These are phyloP conservation scores for Andrena dorsata DNA, from an alignment of 2,888 invertebrate genomes.

Conservation along the genomic window DNA sequence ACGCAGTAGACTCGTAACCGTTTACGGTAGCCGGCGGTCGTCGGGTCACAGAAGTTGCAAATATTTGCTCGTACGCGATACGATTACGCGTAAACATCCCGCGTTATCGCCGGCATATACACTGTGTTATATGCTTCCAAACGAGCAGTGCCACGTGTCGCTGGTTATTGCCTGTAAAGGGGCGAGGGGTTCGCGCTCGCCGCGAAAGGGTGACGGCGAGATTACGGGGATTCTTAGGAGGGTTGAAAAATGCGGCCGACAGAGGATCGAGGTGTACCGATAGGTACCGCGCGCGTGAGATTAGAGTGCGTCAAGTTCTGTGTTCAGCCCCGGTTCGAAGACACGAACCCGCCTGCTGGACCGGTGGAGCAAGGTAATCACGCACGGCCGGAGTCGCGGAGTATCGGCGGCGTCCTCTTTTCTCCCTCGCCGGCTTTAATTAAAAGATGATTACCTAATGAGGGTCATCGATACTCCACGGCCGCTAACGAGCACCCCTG, in stretches of 20 bases:
- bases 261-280: conserved; percentile 24
- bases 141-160: conserved; percentile 8
- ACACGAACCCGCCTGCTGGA: conserved; percentile 55
- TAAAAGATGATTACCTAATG: conserved; percentile 79
- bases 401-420: conserved; percentile 55
- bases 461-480: conserved; percentile 73
- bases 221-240: neutral
- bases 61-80: conserved; percentile 35
- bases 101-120: neutral
- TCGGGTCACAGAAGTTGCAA: conserved; percentile 13
- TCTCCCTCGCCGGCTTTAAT: conserved; percentile 67
- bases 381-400: conserved; percentile 47
- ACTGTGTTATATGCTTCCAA: neutral
- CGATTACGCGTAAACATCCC: conserved; percentile 15
- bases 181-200: conserved; percentile 6
- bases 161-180: conserved; percentile 25
- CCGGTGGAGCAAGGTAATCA: conserved; percentile 73
- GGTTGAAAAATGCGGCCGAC: conserved; percentile 20
- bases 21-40: conserved; percentile 1
- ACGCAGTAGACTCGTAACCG: no score
- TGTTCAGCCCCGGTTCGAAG: conserved; percentile 37
- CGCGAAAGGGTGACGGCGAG: conserved; percentile 14
- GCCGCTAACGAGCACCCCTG: conserved; percentile 63
- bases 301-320: conserved; percentile 50
- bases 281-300: conserved; percentile 32